Percentiles rank a stretch among this genome's conserved stretches.
Conservation (phyloP, 2,797 vertebrate genomes). For the Dipus sagitta region DNA sequence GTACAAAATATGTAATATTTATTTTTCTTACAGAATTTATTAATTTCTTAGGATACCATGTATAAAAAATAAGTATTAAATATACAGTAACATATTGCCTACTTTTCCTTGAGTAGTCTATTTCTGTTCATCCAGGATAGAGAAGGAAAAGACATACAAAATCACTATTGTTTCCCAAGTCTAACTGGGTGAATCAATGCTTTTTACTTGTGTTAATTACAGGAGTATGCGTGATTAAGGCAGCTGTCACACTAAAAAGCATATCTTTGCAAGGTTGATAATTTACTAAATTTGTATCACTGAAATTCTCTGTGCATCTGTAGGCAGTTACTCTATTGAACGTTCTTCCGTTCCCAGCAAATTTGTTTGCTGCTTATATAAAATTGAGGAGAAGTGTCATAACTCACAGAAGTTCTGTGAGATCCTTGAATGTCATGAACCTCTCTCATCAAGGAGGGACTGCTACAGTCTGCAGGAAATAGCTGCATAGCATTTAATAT, state of each 20-base stretch:
- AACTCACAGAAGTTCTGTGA: not conserved
- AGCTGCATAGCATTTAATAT: not conserved
- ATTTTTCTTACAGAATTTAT: not conserved
- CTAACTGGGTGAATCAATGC: not conserved
- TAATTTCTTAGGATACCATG: not conserved
- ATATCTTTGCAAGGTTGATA: too few relatives aligned
- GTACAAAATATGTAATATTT: not conserved
- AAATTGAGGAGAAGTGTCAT: not conserved
- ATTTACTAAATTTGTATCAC: not conserved
- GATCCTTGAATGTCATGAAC: not conserved
- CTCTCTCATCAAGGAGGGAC: not conserved
- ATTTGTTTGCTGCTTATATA: not conserved
- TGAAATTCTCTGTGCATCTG: not conserved
- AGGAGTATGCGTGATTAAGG: not conserved
- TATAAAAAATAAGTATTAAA: not conserved
- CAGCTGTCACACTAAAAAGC: not conserved
- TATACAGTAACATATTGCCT: not conserved
- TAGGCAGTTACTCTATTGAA: not conserved
- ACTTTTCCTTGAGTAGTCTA: not conserved
- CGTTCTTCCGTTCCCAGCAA: not conserved
- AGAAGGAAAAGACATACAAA: not conserved
- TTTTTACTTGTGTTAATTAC: not conserved
- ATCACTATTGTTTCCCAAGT: not conserved
- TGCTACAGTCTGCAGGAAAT: not conserved
- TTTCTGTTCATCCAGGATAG: not conserved